Evolutionary conservation across 1,140 invertebrate species (phyloP).

Genomic region (Lasioglossum baleicum): DNA sequence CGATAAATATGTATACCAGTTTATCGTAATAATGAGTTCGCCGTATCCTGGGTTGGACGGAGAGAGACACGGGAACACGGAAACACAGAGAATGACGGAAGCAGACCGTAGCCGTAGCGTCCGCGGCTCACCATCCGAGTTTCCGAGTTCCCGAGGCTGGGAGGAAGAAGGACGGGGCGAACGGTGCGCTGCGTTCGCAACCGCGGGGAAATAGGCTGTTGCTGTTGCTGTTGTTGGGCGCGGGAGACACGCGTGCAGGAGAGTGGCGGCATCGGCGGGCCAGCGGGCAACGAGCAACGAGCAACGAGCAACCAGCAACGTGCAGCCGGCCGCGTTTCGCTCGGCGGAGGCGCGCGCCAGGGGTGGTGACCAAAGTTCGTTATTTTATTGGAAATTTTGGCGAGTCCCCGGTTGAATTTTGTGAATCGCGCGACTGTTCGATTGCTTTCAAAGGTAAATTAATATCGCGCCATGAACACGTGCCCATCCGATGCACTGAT

Average conservation of each 20-base stretch:
- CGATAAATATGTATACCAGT: slow-evolving; percentile 74
- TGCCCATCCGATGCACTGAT: slow-evolving; percentile 68
- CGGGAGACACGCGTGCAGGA: slow-evolving; percentile 22
- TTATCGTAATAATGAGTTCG: slow-evolving; percentile 77
- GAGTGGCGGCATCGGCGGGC: slow-evolving; percentile 26
- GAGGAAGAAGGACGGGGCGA: background rate
- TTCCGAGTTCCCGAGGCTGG: too few species aligned
- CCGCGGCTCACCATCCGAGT: background rate
- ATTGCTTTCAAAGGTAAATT: slow-evolving; percentile 69
- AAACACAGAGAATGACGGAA: slow-evolving; percentile 23
- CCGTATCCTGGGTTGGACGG: slow-evolving; percentile 63
- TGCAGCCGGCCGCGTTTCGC: background rate
- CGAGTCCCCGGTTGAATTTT: slow-evolving; percentile 62
- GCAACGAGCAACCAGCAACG: background rate
- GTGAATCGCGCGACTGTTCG: slow-evolving; percentile 66
- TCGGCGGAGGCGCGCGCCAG: slow-evolving; percentile 16
- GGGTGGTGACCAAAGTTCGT: slow-evolving; percentile 53
- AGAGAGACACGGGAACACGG: background rate
- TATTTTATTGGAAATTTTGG: slow-evolving; percentile 68
- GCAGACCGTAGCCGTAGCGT: slow-evolving; percentile 18
- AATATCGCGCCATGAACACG: slow-evolving; percentile 68
- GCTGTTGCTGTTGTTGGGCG: background rate
- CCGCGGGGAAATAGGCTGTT: background rate
- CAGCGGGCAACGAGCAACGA: slow-evolving; percentile 1
- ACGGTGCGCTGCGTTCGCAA: background rate